A percentile compares a stretch with the other conserved stretches of the same genome.
Conservation (phyloP, 2,888 invertebrate genomes). For the Frankliniella intonsa region DNA sequence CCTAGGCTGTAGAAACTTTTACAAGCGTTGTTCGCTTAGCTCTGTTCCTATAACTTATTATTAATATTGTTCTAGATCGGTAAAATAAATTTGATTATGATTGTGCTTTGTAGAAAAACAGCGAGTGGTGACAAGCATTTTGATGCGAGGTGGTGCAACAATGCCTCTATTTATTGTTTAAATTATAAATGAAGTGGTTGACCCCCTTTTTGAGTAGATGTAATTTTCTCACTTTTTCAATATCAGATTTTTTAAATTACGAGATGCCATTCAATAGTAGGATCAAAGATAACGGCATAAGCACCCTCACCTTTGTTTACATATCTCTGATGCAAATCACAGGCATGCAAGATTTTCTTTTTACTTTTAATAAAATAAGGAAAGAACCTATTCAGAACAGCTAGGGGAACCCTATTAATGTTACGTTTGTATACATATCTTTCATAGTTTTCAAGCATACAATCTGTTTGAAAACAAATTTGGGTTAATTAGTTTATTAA, state of each 20-base stretch:
- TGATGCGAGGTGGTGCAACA: too few relatives aligned
- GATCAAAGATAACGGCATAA: neutral
- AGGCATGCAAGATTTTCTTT: neutral
- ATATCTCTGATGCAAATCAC: neutral
- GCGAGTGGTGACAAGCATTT: too few relatives aligned
- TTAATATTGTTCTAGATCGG: neutral
- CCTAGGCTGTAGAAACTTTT: constrained; percentile 21
- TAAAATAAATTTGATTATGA: neutral
- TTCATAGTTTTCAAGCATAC: neutral
- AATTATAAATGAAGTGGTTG: neutral
- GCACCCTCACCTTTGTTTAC: neutral
- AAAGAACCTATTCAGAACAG: too few relatives aligned
- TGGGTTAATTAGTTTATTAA: too few relatives aligned
- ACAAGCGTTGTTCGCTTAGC: constrained; percentile 19
- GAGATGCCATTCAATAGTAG: neutral
- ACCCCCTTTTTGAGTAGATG: neutral
- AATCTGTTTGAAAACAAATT: too few relatives aligned
- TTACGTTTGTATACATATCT: constrained; percentile 18
- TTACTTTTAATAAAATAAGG: neutral
- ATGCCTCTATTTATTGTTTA: too few relatives aligned
- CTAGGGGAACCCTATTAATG: neutral
- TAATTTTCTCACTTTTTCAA: neutral
- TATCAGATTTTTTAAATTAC: neutral
- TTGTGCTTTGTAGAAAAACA: constrained; percentile 6
- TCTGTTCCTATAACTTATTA: constrained; percentile 26